Evolutionary conservation across 1,140 invertebrate species (phyloP).

Genomic region (Caenorhabditis remanei): DNA sequence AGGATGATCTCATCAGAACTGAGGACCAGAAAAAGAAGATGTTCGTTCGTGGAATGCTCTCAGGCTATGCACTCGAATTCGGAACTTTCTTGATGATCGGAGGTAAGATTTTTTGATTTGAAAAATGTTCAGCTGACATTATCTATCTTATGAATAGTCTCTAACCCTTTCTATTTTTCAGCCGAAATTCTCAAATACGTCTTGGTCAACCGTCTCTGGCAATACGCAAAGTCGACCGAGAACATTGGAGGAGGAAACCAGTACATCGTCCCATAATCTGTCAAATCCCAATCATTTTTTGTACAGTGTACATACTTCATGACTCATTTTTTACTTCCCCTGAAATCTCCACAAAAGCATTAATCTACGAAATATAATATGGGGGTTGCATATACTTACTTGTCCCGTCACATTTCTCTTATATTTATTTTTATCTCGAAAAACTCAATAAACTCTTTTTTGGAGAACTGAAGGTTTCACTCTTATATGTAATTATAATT

Average conservation of each 20-base stretch:
- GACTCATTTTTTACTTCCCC: not conserved
- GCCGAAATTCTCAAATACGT: slow-evolving; percentile 31
- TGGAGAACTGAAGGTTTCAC: too few species aligned
- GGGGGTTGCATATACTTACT: too few species aligned
- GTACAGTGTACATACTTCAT: slow-evolving; percentile 5
- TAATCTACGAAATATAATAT: not conserved
- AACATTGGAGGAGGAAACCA: slow-evolving; percentile 31
- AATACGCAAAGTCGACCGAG: slow-evolving; percentile 19
- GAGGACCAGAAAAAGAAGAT: slow-evolving; percentile 14
- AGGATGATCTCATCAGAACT: not conserved
- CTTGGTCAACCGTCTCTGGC: slow-evolving; percentile 27
- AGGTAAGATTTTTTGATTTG: not conserved
- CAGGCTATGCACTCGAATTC: slow-evolving; percentile 11
- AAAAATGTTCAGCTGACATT: not conserved
- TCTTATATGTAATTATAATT: too few species aligned
- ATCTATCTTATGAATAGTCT: not conserved
- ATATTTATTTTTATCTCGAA: too few species aligned
- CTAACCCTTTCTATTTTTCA: not conserved
- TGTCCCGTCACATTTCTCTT: too few species aligned
- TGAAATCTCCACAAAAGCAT: not conserved
- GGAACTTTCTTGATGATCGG: slow-evolving; percentile 11
- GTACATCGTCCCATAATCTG: slow-evolving; percentile 29
- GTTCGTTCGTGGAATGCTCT: slow-evolving; percentile 27
- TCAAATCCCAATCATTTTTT: not conserved
- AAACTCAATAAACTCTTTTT: too few species aligned